A percentile compares a stretch with the other conserved stretches of the same genome.
Evolutionary conservation across 92 coral and sea anemone species (phyloP).

Genomic region (Ricordea florida): DNA sequence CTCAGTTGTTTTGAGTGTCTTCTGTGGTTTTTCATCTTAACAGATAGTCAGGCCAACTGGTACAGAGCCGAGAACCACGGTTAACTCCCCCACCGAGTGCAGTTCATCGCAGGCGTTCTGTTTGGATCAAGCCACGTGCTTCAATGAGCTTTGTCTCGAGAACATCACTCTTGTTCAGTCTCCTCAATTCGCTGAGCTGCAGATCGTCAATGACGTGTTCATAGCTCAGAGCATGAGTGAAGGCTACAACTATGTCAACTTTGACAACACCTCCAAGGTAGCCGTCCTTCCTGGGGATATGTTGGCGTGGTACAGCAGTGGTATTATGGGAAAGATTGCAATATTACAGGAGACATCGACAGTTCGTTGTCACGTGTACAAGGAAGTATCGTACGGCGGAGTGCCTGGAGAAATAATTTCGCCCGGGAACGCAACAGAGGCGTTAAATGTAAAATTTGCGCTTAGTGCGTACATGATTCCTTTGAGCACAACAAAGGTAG

Average conservation of each 20-base stretch:
- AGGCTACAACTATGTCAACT: conserved; percentile 19
- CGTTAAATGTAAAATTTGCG: not conserved
- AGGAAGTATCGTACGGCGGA: not conserved
- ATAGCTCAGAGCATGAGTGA: conserved; percentile 1
- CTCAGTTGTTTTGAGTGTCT: too few species aligned
- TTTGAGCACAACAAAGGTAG: not conserved
- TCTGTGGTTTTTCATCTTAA: too few species aligned
- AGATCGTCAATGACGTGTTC: not conserved
- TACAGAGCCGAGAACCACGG: not conserved
- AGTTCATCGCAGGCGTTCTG: not conserved
- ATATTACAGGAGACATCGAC: not conserved
- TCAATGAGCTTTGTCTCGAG: not conserved
- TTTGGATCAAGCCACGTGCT: not conserved
- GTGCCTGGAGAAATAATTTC: not conserved
- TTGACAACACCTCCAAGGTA: not conserved
- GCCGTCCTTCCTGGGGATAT: conserved; percentile 39
- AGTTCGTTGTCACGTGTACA: not conserved
- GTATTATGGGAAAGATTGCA: conserved; percentile 28
- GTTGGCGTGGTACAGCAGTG: conserved; percentile 12
- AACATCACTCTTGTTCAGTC: too few species aligned
- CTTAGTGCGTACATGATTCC: conserved; percentile 9
- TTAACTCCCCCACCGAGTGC: not conserved
- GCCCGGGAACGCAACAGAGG: not conserved
- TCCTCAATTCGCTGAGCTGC: not conserved
- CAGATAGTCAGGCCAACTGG: not conserved